phyloP scores from a whole-genome alignment of 2,113 vertebrate species.

The Pogonocichla stellata region DNA sequence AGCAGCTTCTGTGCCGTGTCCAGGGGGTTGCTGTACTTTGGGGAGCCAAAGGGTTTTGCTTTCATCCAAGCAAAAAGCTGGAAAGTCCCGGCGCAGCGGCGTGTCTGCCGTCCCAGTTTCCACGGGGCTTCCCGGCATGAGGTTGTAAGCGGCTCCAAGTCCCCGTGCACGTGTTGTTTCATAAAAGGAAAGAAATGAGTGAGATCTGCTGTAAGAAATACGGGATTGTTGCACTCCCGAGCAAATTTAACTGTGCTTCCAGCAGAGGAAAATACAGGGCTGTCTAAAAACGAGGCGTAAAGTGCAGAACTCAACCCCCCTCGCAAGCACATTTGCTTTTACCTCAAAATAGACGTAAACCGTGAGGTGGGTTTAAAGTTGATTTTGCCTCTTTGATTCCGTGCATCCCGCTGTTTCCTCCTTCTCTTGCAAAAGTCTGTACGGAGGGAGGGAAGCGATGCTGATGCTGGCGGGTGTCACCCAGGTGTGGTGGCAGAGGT shows the following conservation, averaged over 20 bases:
- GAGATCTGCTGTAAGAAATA: neutral
- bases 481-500: neutral
- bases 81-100: neutral
- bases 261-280: neutral
- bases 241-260: neutral
- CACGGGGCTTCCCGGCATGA: neutral
- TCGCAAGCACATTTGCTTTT: neutral
- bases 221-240: neutral
- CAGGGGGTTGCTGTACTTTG: neutral
- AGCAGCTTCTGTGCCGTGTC: rapidly evolving
- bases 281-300: neutral
- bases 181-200: neutral
- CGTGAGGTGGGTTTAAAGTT: neutral
- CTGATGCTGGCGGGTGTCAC: neutral
- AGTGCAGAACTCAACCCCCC: neutral
- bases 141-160: neutral
- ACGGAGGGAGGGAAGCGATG: neutral
- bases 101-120: neutral
- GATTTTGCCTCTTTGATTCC: neutral
- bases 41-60: neutral
- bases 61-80: neutral
- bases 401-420: neutral
- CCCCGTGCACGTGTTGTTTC: neutral
- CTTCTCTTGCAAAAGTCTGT: neutral
- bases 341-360: neutral